Base-by-base conservation (phyloP, 2,113 vertebrate species). In the Paradoxurus hermaphroditus region DNA sequence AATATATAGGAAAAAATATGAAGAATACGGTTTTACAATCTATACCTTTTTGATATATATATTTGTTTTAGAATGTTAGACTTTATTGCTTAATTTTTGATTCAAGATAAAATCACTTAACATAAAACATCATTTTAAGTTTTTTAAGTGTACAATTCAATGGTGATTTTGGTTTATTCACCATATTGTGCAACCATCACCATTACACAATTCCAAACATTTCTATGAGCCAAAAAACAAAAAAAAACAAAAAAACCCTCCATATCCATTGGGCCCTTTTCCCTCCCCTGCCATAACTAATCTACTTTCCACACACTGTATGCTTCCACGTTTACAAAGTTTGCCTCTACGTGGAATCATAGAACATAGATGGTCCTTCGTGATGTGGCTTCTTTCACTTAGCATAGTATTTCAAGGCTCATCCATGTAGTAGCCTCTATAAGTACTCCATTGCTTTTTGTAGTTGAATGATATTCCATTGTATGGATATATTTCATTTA, bases 81-180 rank as follows among this genome's bases (percentile, higher is more conserved):
- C 23, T 79, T 27, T 88, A 72, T 36, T 84, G 65, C 49, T 92
- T 79, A 95, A 70, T 53, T 94, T 97, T 49, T 94, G 16, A 23
- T 72, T 92, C 53, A 4, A 41, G 56, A 77, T 65, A 84, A 72
- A 81, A 63, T 34, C 51, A 63, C 23, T 31, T 39, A 72, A 53
- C 29, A 41, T 85, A 92, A 65, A 87, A 65, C 29, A 65, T 34
- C n/a, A 49, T 44, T 75, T 65, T 65, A 63, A 72, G 56, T 14
- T 59, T 36, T 39, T 44, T 62, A 46, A 65, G 7, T 23, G 0
- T 75, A 36, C 4, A 27, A 63, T 73, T 89, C n/a, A 90, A 12
- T 19, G 51, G 16, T 86, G 7, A 6, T 81, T 81, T 95, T 39
- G 36, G 25, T 67, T 73, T 41, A 86, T 12, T 86, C 59, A 56